phyloP scores from a whole-genome alignment of 2,113 vertebrate species.

The Nettapus auritus region DNA sequence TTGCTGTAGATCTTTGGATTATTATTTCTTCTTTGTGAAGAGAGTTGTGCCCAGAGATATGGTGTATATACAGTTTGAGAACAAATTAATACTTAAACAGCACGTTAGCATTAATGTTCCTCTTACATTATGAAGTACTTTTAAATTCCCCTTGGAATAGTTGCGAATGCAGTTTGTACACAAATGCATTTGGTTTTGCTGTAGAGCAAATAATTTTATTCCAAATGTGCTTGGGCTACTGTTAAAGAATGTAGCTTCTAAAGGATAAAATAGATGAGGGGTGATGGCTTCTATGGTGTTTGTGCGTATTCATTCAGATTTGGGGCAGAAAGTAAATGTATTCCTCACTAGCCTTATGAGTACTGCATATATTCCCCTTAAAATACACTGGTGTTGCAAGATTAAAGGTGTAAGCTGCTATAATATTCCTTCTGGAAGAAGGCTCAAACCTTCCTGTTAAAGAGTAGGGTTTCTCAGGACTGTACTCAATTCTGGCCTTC shows the following conservation, averaged over 20 bases:
- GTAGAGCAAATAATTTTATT: not conserved
- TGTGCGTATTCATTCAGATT: not conserved
- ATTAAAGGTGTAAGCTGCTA: not conserved
- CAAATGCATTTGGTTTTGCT: not conserved
- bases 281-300: not conserved
- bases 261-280: not conserved
- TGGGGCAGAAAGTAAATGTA: not conserved
- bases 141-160: conserved; percentile 3
- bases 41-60: not conserved
- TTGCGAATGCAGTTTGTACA: conserved; percentile 32
- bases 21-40: not conserved
- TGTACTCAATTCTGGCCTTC: not conserved
- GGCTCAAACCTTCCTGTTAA: not conserved
- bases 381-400: not conserved
- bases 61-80: not conserved
- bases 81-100: conserved; percentile 28
- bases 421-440: not conserved
- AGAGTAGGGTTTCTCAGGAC: not conserved
- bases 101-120: conserved; percentile 5
- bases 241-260: not conserved
- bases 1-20: not conserved
- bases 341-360: not conserved
- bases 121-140: conserved; percentile 13
- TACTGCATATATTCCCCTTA: not conserved
- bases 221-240: not conserved